These are phyloP conservation scores for Sebastiscus tertius DNA, from an alignment of 2,797 vertebrate genomes.

Conservation along the genomic window DNA sequence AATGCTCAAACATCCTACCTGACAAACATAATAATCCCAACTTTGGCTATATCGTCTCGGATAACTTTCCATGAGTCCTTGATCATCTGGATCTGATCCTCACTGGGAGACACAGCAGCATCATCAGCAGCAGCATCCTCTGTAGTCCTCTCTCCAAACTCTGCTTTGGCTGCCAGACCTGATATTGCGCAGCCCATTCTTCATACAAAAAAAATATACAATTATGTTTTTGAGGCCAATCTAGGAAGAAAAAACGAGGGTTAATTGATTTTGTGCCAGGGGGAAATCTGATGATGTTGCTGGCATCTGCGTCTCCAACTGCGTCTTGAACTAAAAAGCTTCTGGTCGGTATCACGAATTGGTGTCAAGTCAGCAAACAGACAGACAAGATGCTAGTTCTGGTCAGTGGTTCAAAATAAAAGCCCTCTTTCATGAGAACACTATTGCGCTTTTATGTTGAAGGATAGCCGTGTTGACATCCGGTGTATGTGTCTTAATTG, in stretches of 20 bases:
- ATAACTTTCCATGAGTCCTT: slow-evolving; percentile 87
- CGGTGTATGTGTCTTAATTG: background rate
- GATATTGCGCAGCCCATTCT: slow-evolving; percentile 87
- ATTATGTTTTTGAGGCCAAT: background rate
- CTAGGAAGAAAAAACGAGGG: background rate
- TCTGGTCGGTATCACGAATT: background rate
- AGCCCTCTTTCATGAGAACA: accelerated
- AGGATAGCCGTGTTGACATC: background rate
- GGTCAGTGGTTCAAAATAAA: slow-evolving; percentile 24
- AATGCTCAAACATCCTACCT: slow-evolving; percentile 69
- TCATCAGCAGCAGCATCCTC: slow-evolving; percentile 55
- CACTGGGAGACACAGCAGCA: slow-evolving; percentile 55
- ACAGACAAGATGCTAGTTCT: background rate
- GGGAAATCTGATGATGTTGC: background rate
- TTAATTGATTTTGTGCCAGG: slow-evolving; percentile 7
- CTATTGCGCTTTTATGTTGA: slow-evolving; percentile 42
- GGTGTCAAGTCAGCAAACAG: background rate
- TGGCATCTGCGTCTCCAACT: slow-evolving; percentile 27
- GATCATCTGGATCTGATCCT: slow-evolving; percentile 80
- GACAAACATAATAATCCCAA: slow-evolving; percentile 88
- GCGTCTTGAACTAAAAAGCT: slow-evolving; percentile 27
- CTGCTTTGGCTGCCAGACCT: slow-evolving; percentile 71
- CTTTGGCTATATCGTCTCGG: slow-evolving; percentile 86
- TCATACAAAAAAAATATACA: slow-evolving; percentile 8
- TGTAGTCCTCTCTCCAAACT: slow-evolving; percentile 55